A percentile compares a stretch with the other conserved stretches of the same genome.
phyloP scores from a whole-genome alignment of 2,888 invertebrate genomes.

The Epistrophella euchroma region DNA sequence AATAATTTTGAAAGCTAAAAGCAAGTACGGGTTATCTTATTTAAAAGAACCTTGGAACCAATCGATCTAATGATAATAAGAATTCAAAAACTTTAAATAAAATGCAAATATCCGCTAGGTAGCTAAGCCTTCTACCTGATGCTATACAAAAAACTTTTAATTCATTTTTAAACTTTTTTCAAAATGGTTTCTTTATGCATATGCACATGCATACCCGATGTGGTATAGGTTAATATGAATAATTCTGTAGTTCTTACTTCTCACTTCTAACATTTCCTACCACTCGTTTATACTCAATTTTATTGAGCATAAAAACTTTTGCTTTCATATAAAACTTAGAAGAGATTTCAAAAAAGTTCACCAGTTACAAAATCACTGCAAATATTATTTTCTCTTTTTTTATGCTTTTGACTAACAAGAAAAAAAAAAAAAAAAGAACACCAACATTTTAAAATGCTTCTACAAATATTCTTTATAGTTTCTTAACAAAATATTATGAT shows the following conservation, averaged over 20 bases:
- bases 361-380: slow-evolving; percentile 1
- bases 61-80: neutral
- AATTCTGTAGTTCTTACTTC: neutral
- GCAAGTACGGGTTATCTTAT: too few relatives aligned
- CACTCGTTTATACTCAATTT: neutral
- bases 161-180: slow-evolving; percentile 2
- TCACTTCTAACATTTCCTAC: neutral
- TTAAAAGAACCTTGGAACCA: too few relatives aligned
- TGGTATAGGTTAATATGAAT: neutral
- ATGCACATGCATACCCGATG: neutral
- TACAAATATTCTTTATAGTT: neutral
- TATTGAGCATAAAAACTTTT: slow-evolving; percentile 7
- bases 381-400: neutral
- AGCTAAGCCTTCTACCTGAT: neutral
- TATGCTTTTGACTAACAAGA: neutral
- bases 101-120: neutral
- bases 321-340: neutral
- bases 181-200: neutral
- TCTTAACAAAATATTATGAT: slow-evolving; percentile 25
- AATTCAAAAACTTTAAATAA: neutral
- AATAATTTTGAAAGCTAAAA: too few relatives aligned
- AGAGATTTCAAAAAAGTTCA: neutral
- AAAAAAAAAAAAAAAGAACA: neutral
- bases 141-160: neutral
- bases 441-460: neutral